Conservation (phyloP, 2,888 invertebrate genomes). For the Macroteleia sp. region DNA sequence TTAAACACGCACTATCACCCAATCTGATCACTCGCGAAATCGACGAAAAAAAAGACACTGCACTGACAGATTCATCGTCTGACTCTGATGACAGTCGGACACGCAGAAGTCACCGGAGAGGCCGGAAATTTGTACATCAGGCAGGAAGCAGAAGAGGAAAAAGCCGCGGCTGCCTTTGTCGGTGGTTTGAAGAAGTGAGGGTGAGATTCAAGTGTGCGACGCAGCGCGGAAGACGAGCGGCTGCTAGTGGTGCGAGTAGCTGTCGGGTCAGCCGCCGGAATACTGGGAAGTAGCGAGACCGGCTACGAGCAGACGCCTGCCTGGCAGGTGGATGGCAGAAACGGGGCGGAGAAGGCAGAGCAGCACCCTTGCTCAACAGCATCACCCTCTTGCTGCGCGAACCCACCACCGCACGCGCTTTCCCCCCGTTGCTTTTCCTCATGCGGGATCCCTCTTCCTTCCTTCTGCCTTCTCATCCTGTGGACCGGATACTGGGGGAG, state of each 20-base stretch:
- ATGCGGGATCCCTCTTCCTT: conserved; percentile 28
- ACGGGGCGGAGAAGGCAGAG: conserved; percentile 70
- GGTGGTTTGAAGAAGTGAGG: too few species aligned
- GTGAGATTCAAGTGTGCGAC: conserved; percentile 13
- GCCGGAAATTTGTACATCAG: too few species aligned
- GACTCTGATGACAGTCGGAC: too few species aligned
- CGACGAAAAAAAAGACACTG: too few species aligned
- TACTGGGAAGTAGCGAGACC: conserved; percentile 71
- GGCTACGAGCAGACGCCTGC: conserved; percentile 70
- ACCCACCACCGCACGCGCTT: conserved; percentile 71
- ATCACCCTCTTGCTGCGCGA: conserved; percentile 46
- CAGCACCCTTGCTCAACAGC: conserved; percentile 37
- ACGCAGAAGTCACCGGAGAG: too few species aligned
- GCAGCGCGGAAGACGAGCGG: conserved; percentile 47
- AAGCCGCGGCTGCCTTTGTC: neutral
- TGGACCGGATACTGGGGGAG: neutral
- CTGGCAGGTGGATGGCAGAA: conserved; percentile 70
- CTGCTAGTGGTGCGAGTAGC: conserved; percentile 48
- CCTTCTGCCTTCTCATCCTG: conserved; percentile 4
- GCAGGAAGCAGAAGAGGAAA: neutral
- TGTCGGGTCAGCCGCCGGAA: conserved; percentile 70
- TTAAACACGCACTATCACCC: too few species aligned
- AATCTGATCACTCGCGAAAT: too few species aligned
- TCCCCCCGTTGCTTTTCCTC: too few species aligned
- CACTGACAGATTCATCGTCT: too few species aligned